Base-by-base conservation (phyloP, 2,888 invertebrate species). In the Myopa testacea region DNA sequence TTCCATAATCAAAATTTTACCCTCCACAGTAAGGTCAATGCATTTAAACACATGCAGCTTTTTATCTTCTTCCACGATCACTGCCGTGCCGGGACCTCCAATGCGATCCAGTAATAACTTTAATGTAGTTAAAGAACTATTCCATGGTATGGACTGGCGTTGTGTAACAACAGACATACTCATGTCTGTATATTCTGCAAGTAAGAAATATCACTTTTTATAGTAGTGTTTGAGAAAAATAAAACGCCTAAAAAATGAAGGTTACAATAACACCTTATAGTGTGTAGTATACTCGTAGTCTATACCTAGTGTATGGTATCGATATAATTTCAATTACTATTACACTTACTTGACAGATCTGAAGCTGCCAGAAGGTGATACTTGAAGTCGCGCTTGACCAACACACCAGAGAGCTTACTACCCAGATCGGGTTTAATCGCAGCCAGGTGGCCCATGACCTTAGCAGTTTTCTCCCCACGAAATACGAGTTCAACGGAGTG, bases 311-410 rank as follows among this genome's bases (percentile, higher is more conserved):
- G 12, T 45, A 45, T 45, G 6, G 10, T 45, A 45, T 26, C 26
- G 26, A 26, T 26, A 26, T 26, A 26, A 45, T 45, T 45, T 45
- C 10, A 45, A 6, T 8, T 45, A 45, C 1, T 45, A 45, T 10
- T 10, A 45, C 45, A 8, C 45, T 83, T 82, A 88, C 88, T 98
- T 81, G 96, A 94, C 37, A 99, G 91, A 90, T 99, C 99, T 4
- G 93, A 92, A 0, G 99, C 95, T 4, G 96, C 94, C 81, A 99
- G 90, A 76, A 99, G 93, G 88, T 99, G 98, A 88, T 99, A 99
- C 90, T 98, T 98, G 88, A 99, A 99, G 90, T 99, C 99, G 77
- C 98, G 92, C 89, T 98, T 98, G 3, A 99, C 97, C 63, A 99
- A 91, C 78, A 99, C 94, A 0, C 99, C 99, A 7, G 98, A 96